Percentiles rank a stretch among this genome's conserved stretches.
These are phyloP conservation scores for Clarias fuscus DNA, from an alignment of 2,797 vertebrate genomes.

Conservation along the genomic window DNA sequence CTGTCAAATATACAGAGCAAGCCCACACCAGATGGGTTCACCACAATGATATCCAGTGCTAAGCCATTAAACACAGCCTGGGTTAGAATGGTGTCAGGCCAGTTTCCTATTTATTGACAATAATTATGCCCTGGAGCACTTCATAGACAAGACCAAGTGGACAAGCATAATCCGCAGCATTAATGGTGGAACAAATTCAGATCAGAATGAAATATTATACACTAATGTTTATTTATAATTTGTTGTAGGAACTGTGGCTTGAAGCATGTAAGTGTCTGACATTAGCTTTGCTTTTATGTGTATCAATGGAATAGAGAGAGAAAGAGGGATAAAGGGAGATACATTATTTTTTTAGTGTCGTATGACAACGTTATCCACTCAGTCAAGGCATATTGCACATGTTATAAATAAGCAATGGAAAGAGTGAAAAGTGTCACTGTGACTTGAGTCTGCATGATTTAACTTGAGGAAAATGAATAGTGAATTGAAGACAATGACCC, in stretches of 20 bases:
- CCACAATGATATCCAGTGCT: constrained; percentile 29
- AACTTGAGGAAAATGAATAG: neutral
- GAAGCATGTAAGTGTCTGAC: constrained; percentile 20
- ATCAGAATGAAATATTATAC: constrained; percentile 11
- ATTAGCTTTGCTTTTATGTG: constrained; percentile 11
- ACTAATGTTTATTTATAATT: neutral
- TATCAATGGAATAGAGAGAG: neutral
- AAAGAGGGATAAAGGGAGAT: neutral
- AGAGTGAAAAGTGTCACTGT: neutral
- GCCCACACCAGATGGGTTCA: constrained; percentile 66
- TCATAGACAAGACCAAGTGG: neutral
- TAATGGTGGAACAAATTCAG: constrained; percentile 19
- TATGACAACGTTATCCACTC: neutral
- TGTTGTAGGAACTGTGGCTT: constrained; percentile 21
- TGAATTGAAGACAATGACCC: neutral
- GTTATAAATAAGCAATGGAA: neutral
- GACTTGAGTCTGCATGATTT: neutral
- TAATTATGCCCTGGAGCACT: neutral
- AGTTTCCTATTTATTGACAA: constrained; percentile 20
- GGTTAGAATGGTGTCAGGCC: constrained; percentile 14
- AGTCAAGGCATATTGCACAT: neutral
- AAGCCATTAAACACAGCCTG: constrained; percentile 17
- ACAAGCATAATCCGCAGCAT: neutral
- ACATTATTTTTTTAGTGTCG: neutral
- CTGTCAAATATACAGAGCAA: constrained; percentile 29